phyloP scores from a whole-genome alignment of 2,113 vertebrate genomes.

The Misgurnus anguillicaudatus region DNA sequence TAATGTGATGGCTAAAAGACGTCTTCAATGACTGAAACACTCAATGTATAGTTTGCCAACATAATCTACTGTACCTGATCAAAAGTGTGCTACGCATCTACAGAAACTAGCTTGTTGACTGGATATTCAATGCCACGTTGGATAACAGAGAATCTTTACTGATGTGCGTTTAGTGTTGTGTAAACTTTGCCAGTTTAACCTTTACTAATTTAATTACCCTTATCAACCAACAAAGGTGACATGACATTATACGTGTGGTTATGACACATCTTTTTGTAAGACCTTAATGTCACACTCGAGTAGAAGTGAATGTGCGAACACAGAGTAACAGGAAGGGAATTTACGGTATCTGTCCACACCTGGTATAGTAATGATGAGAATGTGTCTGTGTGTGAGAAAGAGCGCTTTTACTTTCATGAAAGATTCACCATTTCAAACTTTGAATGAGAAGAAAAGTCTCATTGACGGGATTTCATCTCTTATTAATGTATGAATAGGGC shows the following conservation, averaged over 20 bases:
- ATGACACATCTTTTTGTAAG: slow-evolving; percentile 8
- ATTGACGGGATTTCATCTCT: slow-evolving; percentile 16
- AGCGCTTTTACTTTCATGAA: slow-evolving; percentile 26
- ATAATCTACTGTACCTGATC: too few relatives aligned
- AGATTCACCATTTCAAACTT: slow-evolving; percentile 2
- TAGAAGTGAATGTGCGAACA: background rate
- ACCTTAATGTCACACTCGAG: slow-evolving; percentile 26
- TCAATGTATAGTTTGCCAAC: too few relatives aligned
- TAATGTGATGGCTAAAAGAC: too few relatives aligned
- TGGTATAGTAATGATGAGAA: slow-evolving; percentile 9
- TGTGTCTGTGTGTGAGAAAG: background rate
- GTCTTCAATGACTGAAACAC: too few relatives aligned
- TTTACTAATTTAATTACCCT: background rate
- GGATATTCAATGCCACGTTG: too few relatives aligned
- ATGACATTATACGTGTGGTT: slow-evolving; percentile 25
- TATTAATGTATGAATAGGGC: slow-evolving; percentile 2
- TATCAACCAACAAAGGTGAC: slow-evolving; percentile 11
- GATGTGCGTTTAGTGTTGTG: too few relatives aligned
- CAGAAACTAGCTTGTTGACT: too few relatives aligned
- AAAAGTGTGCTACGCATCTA: too few relatives aligned
- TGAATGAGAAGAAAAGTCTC: background rate
- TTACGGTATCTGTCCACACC: slow-evolving; percentile 15
- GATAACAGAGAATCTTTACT: too few relatives aligned
- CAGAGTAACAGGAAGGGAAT: slow-evolving; percentile 12
- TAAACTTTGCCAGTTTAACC: background rate